Conservation (phyloP, 1,140 invertebrate species). For the Temnothorax longispinosus region DNA sequence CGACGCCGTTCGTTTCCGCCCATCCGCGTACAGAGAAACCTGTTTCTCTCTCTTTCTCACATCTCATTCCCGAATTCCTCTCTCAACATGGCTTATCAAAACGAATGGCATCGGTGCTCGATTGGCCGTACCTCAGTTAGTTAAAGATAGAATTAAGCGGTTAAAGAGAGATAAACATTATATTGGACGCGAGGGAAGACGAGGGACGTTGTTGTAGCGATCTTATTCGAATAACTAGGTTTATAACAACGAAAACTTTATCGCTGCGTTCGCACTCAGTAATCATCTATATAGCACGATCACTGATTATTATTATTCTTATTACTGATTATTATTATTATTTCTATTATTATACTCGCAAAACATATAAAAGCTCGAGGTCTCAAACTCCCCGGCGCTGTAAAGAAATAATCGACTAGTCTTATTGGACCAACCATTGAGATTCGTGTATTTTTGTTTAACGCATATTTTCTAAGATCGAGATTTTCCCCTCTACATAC, state of each 20-base stretch:
- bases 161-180: conserved; percentile 49
- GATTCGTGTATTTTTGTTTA: conserved; percentile 74
- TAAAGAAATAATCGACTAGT: conserved; percentile 82
- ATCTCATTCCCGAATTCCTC: conserved; percentile 10
- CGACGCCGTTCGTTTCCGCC: conserved; percentile 74
- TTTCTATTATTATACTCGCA: conserved; percentile 65
- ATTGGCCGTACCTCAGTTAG: conserved; percentile 74
- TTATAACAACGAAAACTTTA: conserved; percentile 64
- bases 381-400: conserved; percentile 69
- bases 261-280: conserved; percentile 52
- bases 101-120: conserved; percentile 77
- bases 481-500: conserved; percentile 45
- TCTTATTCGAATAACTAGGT: conserved; percentile 48
- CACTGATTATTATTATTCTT: conserved; percentile 65
- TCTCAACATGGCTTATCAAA: conserved; percentile 26
- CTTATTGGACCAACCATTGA: conserved; percentile 83
- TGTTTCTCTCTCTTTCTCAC: conserved; percentile 1
- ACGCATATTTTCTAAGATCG: conserved; percentile 56
- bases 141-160: conserved; percentile 45
- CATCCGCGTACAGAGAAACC: neutral
- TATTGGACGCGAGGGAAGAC: conserved; percentile 38
- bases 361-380: conserved; percentile 73
- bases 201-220: conserved; percentile 55
- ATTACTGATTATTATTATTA: conserved; percentile 74
- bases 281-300: conserved; percentile 55